Evolutionary conservation across 2,797 vertebrate species (phyloP).

Genomic region (Microctenopoma stevenorrisi): DNA sequence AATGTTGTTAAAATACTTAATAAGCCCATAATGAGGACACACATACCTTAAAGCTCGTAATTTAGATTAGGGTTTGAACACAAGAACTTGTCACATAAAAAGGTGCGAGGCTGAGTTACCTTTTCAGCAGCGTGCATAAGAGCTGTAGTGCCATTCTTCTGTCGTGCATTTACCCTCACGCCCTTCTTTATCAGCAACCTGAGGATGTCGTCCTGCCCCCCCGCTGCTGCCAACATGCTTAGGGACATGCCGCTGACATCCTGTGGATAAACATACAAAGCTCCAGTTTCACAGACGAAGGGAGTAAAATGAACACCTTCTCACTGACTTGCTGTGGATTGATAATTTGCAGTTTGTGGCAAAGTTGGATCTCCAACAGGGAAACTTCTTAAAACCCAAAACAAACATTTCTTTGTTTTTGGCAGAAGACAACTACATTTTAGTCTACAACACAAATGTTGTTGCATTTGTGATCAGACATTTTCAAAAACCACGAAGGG

Average conservation of each 20-base stretch:
- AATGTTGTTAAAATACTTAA: not conserved
- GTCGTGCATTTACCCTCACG: conserved; percentile 91
- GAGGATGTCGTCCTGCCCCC: conserved; percentile 95
- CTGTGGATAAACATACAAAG: conserved; percentile 74
- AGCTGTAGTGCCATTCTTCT: conserved; percentile 96
- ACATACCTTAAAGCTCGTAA: no score
- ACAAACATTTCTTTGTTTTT: no score
- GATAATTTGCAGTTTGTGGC: not conserved
- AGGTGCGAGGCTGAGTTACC: conserved; percentile 75
- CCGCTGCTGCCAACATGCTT: conserved; percentile 95
- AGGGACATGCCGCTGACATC: conserved; percentile 96
- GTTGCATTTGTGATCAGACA: no score
- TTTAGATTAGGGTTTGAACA: no score
- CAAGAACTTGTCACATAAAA: not conserved
- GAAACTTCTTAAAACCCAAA: no score
- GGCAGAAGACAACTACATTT: no score
- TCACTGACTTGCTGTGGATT: not conserved
- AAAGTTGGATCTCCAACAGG: no score
- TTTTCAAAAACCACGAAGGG: no score
- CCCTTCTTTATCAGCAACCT: conserved; percentile 93
- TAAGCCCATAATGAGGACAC: no score
- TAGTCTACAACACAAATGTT: no score
- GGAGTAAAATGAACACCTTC: not conserved
- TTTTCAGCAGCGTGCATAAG: conserved; percentile 98
- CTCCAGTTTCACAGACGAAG: not conserved